Conservation (phyloP, 1,140 invertebrate genomes). For the Pseudomyrmex pallidus region DNA sequence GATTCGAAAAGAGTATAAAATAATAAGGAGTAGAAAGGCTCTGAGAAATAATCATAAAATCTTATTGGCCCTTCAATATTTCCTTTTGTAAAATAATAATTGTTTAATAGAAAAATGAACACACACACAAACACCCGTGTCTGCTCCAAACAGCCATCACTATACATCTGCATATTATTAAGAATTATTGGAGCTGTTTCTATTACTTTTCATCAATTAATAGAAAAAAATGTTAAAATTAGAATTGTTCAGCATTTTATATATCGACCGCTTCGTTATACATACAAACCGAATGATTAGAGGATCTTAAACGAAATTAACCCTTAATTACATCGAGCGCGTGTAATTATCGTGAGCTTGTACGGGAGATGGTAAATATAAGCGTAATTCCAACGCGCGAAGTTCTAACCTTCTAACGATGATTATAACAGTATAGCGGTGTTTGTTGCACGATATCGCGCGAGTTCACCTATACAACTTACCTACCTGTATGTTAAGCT, state of each 20-base stretch:
- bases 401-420: slow-evolving; percentile 23
- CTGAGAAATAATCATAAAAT: no score
- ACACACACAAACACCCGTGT: no score
- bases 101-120: background rate
- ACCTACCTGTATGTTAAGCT: slow-evolving; percentile 41
- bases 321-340: slow-evolving; percentile 7
- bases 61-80: no score
- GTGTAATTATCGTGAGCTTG: background rate
- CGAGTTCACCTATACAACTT: slow-evolving; percentile 21
- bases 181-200: no score
- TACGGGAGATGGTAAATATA: slow-evolving; percentile 5
- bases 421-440: slow-evolving; percentile 47
- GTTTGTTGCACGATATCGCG: slow-evolving; percentile 41
- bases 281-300: background rate
- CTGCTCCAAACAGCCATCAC: no score
- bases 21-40: no score
- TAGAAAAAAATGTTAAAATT: background rate
- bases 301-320: slow-evolving; percentile 11
- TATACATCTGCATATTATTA: no score
- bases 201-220: no score
- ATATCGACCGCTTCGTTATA: background rate
- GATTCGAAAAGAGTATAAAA: background rate
- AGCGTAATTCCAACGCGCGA: slow-evolving; percentile 10
- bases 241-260: no score
- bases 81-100: background rate